phyloP scores from a whole-genome alignment of 2,113 vertebrate genomes.

The Hemicordylus capensis region DNA sequence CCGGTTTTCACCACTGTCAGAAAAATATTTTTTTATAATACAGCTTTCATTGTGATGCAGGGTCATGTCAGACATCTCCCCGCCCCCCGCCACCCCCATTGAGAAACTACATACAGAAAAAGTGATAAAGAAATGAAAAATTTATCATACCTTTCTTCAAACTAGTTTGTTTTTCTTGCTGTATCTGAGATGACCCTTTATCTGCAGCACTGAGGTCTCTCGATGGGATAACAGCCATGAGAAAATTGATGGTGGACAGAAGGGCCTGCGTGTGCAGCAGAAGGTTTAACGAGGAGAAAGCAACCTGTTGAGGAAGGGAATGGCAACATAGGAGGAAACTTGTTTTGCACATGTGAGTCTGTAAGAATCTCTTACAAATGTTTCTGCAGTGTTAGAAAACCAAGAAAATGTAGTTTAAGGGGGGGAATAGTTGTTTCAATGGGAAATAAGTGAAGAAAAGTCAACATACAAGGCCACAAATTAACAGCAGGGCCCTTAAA shows the following conservation, averaged over 20 bases:
- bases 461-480: background rate
- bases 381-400: background rate
- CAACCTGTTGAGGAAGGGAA: conserved; percentile 77
- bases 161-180: conserved; percentile 52
- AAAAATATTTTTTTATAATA: background rate
- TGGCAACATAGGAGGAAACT: background rate
- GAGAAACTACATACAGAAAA: background rate
- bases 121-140: background rate
- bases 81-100: too few relatives aligned
- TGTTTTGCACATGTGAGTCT: rapidly evolving
- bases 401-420: too few relatives aligned
- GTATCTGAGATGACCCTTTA: conserved; percentile 50
- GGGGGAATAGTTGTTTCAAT: background rate
- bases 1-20: conserved; percentile 72
- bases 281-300: conserved; percentile 91
- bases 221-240: conserved; percentile 77
- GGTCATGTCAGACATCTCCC: too few relatives aligned
- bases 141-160: conserved; percentile 77
- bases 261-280: conserved; percentile 91
- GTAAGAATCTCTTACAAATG: background rate
- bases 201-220: conserved; percentile 35
- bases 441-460: background rate
- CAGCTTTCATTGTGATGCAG: background rate
- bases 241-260: conserved; percentile 86
- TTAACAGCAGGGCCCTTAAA: background rate